Base-by-base conservation (phyloP, 2,888 invertebrate genomes). In the Scaptomyza caliginosa region DNA sequence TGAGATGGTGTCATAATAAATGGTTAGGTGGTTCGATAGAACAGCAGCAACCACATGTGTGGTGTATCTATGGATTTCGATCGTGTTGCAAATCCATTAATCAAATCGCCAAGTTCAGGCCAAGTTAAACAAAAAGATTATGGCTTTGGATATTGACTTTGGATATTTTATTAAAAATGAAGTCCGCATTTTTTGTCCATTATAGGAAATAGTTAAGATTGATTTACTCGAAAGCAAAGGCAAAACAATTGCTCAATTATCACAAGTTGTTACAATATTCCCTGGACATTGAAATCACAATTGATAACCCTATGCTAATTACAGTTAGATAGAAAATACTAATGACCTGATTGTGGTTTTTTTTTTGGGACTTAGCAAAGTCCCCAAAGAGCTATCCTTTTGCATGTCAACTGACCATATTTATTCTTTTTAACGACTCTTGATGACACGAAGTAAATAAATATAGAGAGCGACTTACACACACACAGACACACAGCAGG, bases 61-160 rank as follows among this genome's bases (percentile, higher is more conserved):
- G 38, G 23, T 38, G 68, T 74, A 74, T 69, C 66, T 50, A 49
- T 52, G 51, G 50, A n/a, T 55, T 50, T 68, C 48, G 77, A 85
- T 90, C 90, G 89, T 90, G 90, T 85, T 81, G 87, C 86, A 80
- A 86, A 86, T 85, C 84, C 89, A 90, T 90, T 90, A 90, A 90
- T 90, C 90, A 90, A 87, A 86, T 88, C 88, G 89, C 88, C 89
- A 89, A 88, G 45, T 28, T 86, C 86, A 39, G 75, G 78, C 83
- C 84, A 87, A 52, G 40, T 17, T 43, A 46, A 42, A 46, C 54
- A 32, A 23, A 23, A 34, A 19, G 39, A 45, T 13, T 84, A 88
- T n/a, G 26, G 8, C 38, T n/a, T n/a, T n/a, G n/a, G 4, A 13
- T n/a, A 39, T 42, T 23, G n/a, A 28, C 45, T 45, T 3, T 39